These are phyloP conservation scores for human DNA, from an alignment of 2,113 vertebrate species.

Conservation along the genomic window DNA sequence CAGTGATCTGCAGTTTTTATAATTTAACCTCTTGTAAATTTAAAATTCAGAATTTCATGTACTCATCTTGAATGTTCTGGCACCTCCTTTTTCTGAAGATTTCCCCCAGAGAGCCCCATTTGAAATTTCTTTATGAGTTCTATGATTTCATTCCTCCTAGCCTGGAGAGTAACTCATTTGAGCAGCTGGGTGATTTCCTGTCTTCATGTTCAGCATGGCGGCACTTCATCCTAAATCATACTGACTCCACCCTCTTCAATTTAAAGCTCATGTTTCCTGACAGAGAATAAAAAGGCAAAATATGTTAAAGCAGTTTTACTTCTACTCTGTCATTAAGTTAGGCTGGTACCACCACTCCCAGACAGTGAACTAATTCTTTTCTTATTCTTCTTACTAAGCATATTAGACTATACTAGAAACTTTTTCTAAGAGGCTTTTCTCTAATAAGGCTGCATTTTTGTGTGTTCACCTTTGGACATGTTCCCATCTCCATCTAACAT, in stretches of 20 bases:
- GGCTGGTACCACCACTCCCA: neutral
- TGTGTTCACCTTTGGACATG: neutral
- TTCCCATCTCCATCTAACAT: neutral
- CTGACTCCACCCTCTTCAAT: neutral
- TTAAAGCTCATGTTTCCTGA: neutral
- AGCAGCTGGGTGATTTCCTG: neutral
- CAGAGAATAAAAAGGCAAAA: neutral
- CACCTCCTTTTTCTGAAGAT: neutral
- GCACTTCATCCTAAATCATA: neutral
- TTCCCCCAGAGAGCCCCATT: neutral
- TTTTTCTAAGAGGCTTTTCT: neutral
- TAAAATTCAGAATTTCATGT: constrained; percentile 2
- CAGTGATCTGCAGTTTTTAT: neutral
- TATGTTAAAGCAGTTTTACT: neutral
- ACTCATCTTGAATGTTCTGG: neutral
- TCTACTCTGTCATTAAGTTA: neutral
- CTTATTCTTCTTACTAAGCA: neutral
- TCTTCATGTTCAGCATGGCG: fast-evolving
- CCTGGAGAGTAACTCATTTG: neutral
- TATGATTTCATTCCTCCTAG: neutral
- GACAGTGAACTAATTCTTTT: neutral
- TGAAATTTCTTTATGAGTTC: neutral
- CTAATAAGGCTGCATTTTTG: neutral
- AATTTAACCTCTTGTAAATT: neutral
- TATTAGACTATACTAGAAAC: neutral